These are phyloP conservation scores for Drosophila rellima DNA, from an alignment of 2,888 invertebrate genomes.

Conservation along the genomic window DNA sequence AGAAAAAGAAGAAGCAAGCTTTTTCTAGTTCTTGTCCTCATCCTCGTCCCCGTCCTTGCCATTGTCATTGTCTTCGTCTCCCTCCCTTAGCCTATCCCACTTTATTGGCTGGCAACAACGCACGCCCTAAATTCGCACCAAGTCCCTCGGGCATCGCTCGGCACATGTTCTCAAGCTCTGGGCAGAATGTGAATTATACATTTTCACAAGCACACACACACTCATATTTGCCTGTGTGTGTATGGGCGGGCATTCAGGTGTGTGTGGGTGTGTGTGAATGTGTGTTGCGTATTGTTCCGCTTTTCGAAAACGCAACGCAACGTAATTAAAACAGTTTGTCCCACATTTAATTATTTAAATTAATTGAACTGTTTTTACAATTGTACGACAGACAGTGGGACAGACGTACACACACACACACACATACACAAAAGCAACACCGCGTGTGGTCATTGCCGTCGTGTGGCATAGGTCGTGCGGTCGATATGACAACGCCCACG, in stretches of 20 bases:
- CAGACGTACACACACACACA: not conserved
- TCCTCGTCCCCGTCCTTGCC: not conserved
- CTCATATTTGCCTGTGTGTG: constrained; percentile 28
- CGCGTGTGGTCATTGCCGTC: constrained; percentile 52
- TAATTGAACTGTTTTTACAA: constrained; percentile 80
- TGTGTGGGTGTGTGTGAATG: not conserved
- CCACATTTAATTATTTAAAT: constrained; percentile 79
- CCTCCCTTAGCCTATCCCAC: constrained; percentile 8
- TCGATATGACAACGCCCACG: constrained; percentile 77
- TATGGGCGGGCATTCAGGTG: constrained; percentile 7
- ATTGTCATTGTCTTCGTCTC: not conserved
- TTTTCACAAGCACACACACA: constrained; percentile 33
- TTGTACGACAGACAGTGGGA: constrained; percentile 37
- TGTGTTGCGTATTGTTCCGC: constrained; percentile 21
- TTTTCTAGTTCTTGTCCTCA: not conserved
- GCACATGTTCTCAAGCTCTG: constrained; percentile 37
- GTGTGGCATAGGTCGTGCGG: constrained; percentile 68
- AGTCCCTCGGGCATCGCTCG: constrained; percentile 47
- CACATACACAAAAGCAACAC: constrained; percentile 5
- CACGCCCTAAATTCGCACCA: constrained; percentile 52
- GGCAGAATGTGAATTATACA: constrained; percentile 56
- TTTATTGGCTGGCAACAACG: constrained; percentile 55
- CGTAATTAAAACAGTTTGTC: constrained; percentile 77
- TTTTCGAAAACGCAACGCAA: constrained; percentile 55
- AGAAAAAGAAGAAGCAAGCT: constrained; percentile 14